phyloP scores from a whole-genome alignment of 1,140 invertebrate species.

The Lycorma delicatula region DNA sequence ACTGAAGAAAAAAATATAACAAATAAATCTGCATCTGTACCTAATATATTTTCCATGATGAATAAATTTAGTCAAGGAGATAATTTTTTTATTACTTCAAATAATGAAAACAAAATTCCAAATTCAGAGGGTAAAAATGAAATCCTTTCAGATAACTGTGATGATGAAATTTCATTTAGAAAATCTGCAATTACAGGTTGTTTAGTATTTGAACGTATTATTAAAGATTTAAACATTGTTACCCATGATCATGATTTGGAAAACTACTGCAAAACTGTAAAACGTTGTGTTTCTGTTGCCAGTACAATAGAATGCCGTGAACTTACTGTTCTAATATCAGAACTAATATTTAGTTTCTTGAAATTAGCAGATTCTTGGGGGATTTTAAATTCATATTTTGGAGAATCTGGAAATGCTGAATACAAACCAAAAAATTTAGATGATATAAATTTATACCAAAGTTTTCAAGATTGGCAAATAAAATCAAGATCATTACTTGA shows the following conservation, averaged over 20 bases:
- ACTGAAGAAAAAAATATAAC: too few relatives aligned
- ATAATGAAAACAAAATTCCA: too few relatives aligned
- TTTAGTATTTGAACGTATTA: neutral
- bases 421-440: neutral
- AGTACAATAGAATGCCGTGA: neutral
- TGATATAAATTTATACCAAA: neutral
- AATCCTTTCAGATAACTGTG: neutral
- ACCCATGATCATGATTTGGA: neutral
- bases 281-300: neutral
- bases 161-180: slow-evolving; percentile 2
- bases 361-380: neutral
- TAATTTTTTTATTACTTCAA: too few relatives aligned
- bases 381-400: neutral
- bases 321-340: neutral
- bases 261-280: neutral
- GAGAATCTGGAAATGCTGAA: neutral
- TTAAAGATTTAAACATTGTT: neutral
- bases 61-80: too few relatives aligned
- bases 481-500: neutral
- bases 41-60: too few relatives aligned
- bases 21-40: too few relatives aligned
- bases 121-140: too few relatives aligned
- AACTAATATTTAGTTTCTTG: neutral
- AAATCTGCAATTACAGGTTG: neutral
- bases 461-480: neutral